Percentiles rank a stretch among this genome's conserved stretches.
These are phyloP conservation scores for Digitonthophagus gazella DNA, from an alignment of 2,888 invertebrate species.

Conservation along the genomic window DNA sequence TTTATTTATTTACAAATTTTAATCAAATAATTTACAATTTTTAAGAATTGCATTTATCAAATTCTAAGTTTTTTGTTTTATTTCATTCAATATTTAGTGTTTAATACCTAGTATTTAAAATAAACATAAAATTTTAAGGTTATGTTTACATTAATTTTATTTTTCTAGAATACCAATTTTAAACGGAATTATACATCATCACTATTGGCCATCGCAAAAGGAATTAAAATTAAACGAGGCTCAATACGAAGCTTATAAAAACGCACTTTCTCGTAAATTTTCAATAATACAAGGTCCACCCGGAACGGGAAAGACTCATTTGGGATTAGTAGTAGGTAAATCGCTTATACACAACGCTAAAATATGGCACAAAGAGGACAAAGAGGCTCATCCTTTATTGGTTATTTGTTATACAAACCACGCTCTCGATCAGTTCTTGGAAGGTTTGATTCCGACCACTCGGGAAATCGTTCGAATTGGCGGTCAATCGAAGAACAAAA, in stretches of 20 bases:
- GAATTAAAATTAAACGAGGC: conserved; percentile 61
- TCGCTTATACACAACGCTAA: conserved; percentile 47
- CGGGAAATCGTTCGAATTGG: conserved; percentile 66
- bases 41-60: no score
- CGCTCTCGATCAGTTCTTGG: conserved; percentile 80
- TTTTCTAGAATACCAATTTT: conserved; percentile 16
- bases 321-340: conserved; percentile 71
- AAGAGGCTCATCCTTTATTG: conserved; percentile 60
- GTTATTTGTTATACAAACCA: conserved; percentile 83
- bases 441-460: conserved; percentile 62
- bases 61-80: no score
- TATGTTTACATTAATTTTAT: neutral
- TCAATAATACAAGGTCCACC: conserved; percentile 79
- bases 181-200: neutral
- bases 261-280: conserved; percentile 67
- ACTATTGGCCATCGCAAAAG: conserved; percentile 54
- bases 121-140: no score
- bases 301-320: conserved; percentile 77
- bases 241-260: conserved; percentile 66
- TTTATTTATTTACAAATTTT: no score
- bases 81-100: no score
- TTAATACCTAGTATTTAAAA: no score
- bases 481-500: conserved; percentile 62
- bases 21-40: no score
- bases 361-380: conserved; percentile 17